These are phyloP conservation scores for Papilio protenor DNA, from an alignment of 2,888 invertebrate species.

Conservation along the genomic window DNA sequence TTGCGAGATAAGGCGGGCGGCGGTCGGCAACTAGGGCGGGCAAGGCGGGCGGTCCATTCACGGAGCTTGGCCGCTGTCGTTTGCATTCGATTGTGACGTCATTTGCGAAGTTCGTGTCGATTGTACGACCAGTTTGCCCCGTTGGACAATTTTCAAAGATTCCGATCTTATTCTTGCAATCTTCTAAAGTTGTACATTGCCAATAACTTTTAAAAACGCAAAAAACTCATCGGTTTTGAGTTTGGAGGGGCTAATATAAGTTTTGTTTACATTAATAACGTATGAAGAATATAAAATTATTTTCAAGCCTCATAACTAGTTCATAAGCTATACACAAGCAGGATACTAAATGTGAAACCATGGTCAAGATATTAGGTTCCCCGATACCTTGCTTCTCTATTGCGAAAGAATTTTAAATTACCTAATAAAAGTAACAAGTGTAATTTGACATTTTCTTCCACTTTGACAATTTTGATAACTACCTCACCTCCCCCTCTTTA, in stretches of 20 bases:
- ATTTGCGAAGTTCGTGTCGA: conserved; percentile 27
- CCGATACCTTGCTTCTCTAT: too few relatives aligned
- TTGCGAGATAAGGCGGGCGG: conserved; percentile 4
- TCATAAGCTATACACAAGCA: not conserved
- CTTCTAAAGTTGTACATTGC: not conserved
- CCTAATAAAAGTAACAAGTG: not conserved
- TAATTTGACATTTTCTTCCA: not conserved
- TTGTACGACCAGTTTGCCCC: conserved; percentile 27
- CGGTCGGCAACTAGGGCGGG: conserved; percentile 1
- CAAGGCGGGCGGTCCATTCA: conserved; percentile 11
- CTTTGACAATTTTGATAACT: not conserved
- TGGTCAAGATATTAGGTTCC: too few relatives aligned
- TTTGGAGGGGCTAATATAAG: not conserved
- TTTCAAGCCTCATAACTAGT: not conserved
- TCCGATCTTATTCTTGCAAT: not conserved
- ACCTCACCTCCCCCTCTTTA: not conserved
- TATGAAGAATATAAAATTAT: not conserved
- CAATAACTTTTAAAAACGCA: not conserved
- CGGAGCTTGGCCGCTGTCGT: not conserved
- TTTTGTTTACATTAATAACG: not conserved
- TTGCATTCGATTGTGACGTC: conserved; percentile 32
- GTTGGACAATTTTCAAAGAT: conserved; percentile 17
- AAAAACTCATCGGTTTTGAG: not conserved
- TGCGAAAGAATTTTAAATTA: too few relatives aligned
- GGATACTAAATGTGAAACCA: not conserved